These are phyloP conservation scores for Drosophila kikkawai DNA, from an alignment of 1,140 invertebrate species.

Conservation along the genomic window DNA sequence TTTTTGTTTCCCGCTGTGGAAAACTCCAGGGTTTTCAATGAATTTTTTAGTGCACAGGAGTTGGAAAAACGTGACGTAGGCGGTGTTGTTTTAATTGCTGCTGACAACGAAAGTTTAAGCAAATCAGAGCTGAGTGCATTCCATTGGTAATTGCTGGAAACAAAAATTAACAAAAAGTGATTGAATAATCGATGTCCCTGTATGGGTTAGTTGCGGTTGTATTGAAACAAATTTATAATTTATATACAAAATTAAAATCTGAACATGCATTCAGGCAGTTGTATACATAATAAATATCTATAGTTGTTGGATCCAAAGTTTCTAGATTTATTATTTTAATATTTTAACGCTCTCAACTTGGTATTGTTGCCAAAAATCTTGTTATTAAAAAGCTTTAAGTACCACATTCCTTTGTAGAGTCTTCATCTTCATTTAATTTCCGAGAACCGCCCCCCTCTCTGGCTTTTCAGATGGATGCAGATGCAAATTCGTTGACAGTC, in stretches of 20 bases:
- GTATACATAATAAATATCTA: not conserved
- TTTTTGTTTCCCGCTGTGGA: constrained; percentile 36
- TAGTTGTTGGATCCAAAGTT: not conserved
- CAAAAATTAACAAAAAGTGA: constrained; percentile 35
- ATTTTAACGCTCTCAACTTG: not conserved
- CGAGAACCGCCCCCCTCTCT: constrained; percentile 1
- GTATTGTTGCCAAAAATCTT: not conserved
- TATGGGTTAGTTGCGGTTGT: constrained; percentile 21
- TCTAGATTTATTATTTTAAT: not conserved
- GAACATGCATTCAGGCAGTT: not conserved
- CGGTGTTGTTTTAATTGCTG: constrained; percentile 73
- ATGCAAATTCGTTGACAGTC: constrained; percentile 53
- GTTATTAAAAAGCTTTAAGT: not conserved
- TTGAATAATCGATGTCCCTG: constrained; percentile 62
- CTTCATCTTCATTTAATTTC: constrained; percentile 8
- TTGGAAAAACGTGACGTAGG: constrained; percentile 23
- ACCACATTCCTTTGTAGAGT: too few relatives aligned
- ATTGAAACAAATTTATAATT: too few relatives aligned
- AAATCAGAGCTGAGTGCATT: constrained; percentile 58
- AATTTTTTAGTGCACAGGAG: constrained; percentile 58
- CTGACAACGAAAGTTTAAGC: constrained; percentile 78
- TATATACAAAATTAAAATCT: not conserved
- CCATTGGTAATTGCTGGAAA: constrained; percentile 8
- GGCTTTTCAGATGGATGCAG: constrained; percentile 31
- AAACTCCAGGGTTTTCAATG: constrained; percentile 54